Evolutionary conservation across 2,888 invertebrate species (phyloP).

Genomic region (Antheraea yamamai): DNA sequence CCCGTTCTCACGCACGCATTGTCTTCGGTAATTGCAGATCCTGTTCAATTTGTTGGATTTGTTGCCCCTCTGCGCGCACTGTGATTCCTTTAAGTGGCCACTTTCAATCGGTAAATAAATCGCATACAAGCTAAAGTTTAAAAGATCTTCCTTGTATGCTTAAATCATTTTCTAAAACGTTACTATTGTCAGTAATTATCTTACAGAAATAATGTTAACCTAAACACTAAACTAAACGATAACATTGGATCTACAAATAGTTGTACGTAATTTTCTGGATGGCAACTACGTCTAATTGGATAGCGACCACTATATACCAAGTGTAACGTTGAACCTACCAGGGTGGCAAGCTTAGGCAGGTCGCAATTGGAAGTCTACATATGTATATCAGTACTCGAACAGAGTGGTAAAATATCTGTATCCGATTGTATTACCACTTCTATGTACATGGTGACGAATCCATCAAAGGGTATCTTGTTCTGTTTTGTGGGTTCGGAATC

Average conservation of each 20-base stretch:
- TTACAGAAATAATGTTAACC: not conserved
- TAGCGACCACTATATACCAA: too few species aligned
- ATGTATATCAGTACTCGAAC: too few species aligned
- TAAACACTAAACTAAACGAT: not conserved
- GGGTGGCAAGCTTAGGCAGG: too few species aligned
- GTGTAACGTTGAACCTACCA: too few species aligned
- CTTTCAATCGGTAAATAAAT: slow-evolving; percentile 78
- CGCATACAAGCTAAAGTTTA: slow-evolving; percentile 48
- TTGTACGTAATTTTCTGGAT: not conserved
- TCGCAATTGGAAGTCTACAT: too few species aligned
- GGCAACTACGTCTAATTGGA: not conserved
- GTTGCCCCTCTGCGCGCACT: slow-evolving; percentile 75
- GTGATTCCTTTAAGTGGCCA: slow-evolving; percentile 81
- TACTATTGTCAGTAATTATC: not conserved
- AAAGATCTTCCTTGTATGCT: slow-evolving; percentile 13
- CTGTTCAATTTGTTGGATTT: slow-evolving; percentile 78
- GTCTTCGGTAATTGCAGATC: slow-evolving; percentile 81
- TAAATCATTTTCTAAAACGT: slow-evolving; percentile 22
- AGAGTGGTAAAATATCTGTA: too few species aligned
- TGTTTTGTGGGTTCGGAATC: too few species aligned
- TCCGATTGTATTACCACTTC: too few species aligned
- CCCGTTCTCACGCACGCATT: slow-evolving; percentile 80
- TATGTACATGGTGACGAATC: too few species aligned
- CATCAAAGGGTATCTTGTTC: too few species aligned
- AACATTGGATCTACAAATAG: not conserved